Percentiles rank a stretch among this genome's conserved stretches.
Conservation (phyloP, 2,888 invertebrate species). For the Tortricodes alternella region DNA sequence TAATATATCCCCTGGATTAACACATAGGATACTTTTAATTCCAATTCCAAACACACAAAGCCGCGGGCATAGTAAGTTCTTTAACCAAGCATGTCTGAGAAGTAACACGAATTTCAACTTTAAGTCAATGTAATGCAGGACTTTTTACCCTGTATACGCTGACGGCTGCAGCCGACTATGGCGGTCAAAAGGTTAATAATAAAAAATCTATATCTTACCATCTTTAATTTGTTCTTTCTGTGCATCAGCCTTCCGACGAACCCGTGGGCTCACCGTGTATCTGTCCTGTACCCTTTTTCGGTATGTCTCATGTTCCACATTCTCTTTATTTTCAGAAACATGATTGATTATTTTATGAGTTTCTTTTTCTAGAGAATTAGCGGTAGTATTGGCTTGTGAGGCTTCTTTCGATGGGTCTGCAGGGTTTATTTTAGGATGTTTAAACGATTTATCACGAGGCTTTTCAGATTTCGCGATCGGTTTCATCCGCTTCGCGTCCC, state of each 20-base stretch:
- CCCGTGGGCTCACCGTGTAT: slow-evolving; percentile 38
- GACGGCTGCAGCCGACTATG: too few species aligned
- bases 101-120: too few species aligned
- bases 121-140: neutral
- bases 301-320: slow-evolving; percentile 25
- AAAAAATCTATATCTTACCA: slow-evolving; percentile 13
- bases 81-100: too few species aligned
- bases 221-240: neutral
- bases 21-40: too few species aligned
- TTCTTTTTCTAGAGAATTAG: slow-evolving; percentile 5
- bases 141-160: too few species aligned
- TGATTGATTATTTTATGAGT: too few species aligned
- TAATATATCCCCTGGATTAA: neutral
- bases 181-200: too few species aligned
- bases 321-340: slow-evolving; percentile 5
- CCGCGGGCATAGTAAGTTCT: neutral
- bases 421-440: too few species aligned
- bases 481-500: neutral
- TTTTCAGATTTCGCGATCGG: neutral
- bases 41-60: neutral
- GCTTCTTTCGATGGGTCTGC: too few species aligned
- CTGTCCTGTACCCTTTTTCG: slow-evolving; percentile 41
- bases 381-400: too few species aligned
- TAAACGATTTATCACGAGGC: neutral
- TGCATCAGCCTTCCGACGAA: slow-evolving; percentile 7